A percentile compares a stretch with the other conserved stretches of the same genome.
These are phyloP conservation scores for Nasua narica DNA, from an alignment of 2,797 vertebrate genomes.

Conservation along the genomic window DNA sequence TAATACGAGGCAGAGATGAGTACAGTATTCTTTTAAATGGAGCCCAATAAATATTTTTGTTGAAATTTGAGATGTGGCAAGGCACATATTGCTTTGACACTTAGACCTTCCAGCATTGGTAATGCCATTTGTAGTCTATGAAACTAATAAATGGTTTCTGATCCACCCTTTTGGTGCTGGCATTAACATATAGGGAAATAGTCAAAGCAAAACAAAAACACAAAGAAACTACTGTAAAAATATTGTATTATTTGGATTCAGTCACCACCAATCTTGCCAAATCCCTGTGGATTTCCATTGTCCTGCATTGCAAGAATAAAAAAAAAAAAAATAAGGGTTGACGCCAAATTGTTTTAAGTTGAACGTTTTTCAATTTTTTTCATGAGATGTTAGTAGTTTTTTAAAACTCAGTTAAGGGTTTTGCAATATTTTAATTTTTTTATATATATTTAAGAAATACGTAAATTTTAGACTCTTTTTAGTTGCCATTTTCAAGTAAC, in stretches of 20 bases:
- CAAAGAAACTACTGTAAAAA: slow-evolving; percentile 53
- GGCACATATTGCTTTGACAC: neutral
- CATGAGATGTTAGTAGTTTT: slow-evolving; percentile 53
- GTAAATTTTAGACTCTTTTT: slow-evolving; percentile 72
- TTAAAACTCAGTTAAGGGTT: slow-evolving; percentile 59
- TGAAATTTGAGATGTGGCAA: neutral
- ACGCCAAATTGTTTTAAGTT: slow-evolving; percentile 71
- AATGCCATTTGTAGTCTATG: neutral
- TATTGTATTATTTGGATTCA: slow-evolving; percentile 61
- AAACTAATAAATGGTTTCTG: slow-evolving; percentile 24
- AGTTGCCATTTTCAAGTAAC: slow-evolving; percentile 75
- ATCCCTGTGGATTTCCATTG: slow-evolving; percentile 58
- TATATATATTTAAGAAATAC: slow-evolving; percentile 58
- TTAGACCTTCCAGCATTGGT: neutral
- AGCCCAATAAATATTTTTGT: neutral
- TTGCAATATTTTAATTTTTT: slow-evolving; percentile 15
- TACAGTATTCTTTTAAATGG: slow-evolving; percentile 30
- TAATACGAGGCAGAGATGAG: neutral
- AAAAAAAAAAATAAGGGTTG: neutral
- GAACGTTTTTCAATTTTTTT: slow-evolving; percentile 52
- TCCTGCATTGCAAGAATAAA: slow-evolving; percentile 51
- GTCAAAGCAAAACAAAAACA: slow-evolving; percentile 59
- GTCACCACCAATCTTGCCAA: slow-evolving; percentile 42
- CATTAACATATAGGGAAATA: slow-evolving; percentile 49
- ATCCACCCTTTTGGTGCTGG: slow-evolving; percentile 40